Conservation (phyloP, 2,797 vertebrate genomes). For the Melanogrammus aeglefinus region DNA sequence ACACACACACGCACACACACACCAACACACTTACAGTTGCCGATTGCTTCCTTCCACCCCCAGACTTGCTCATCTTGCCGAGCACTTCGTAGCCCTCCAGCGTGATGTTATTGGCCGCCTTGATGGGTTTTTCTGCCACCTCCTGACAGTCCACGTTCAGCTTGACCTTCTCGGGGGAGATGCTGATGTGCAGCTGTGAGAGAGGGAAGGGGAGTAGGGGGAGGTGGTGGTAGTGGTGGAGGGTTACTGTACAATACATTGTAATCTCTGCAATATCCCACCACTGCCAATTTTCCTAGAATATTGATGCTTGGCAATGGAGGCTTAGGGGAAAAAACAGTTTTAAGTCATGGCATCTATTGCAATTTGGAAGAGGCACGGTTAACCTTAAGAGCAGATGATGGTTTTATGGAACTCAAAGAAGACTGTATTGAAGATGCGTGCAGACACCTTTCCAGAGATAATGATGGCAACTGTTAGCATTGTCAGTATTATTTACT, state of each 20-base stretch:
- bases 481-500: background rate
- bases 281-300: slow-evolving; percentile 33
- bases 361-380: slow-evolving; percentile 31
- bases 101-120: slow-evolving; percentile 90
- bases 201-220: slow-evolving; percentile 23
- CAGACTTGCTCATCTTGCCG: slow-evolving; percentile 83
- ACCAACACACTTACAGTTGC: slow-evolving; percentile 82
- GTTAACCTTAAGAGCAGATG: background rate
- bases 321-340: background rate
- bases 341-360: slow-evolving; percentile 15
- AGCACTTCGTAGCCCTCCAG: slow-evolving; percentile 93
- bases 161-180: slow-evolving; percentile 90
- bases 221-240: slow-evolving; percentile 4
- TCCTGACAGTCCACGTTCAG: slow-evolving; percentile 93
- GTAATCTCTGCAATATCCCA: slow-evolving; percentile 30
- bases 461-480: background rate
- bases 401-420: background rate
- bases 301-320: slow-evolving; percentile 38
- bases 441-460: background rate
- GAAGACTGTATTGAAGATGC: background rate
- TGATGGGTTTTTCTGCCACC: slow-evolving; percentile 90
- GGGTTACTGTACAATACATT: slow-evolving; percentile 34
- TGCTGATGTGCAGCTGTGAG: slow-evolving; percentile 87
- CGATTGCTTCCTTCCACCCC: slow-evolving; percentile 82
- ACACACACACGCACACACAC: slow-evolving; percentile 18